Conservation (phyloP, 1,140 invertebrate species). For the Ladona fulva region DNA sequence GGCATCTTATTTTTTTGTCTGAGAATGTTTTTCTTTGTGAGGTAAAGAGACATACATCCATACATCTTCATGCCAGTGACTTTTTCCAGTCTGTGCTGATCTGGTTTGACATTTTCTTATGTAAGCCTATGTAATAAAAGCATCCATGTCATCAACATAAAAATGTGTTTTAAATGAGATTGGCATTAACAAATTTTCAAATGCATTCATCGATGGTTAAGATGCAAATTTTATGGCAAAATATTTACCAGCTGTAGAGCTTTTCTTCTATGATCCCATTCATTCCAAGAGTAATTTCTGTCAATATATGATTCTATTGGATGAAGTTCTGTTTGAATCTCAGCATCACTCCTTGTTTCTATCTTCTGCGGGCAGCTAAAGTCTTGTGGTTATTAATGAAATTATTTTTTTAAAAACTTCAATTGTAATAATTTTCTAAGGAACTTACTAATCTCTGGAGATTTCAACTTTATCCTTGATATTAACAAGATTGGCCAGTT, state of each 20-base stretch:
- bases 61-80: conserved; percentile 40
- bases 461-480: conserved; percentile 41
- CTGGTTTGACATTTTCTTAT: conserved; percentile 46
- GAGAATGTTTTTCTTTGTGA: conserved; percentile 37
- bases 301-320: conserved; percentile 51
- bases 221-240: not conserved
- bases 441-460: conserved; percentile 33
- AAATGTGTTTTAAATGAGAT: too few species aligned
- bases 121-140: conserved; percentile 38
- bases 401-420: not conserved
- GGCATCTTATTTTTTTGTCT: conserved; percentile 45
- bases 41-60: conserved; percentile 42
- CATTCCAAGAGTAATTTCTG: conserved; percentile 59
- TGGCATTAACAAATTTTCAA: not conserved
- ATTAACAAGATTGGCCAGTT: conserved; percentile 49
- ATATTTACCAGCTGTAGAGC: conserved; percentile 55
- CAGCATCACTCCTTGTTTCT: conserved; percentile 44
- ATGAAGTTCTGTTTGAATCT: conserved; percentile 61
- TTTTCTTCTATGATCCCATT: conserved; percentile 62
- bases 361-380: not conserved
- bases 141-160: too few species aligned
- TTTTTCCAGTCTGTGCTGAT: conserved; percentile 50
- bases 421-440: not conserved
- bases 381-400: not conserved
- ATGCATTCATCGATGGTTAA: not conserved